Conservation (phyloP, 1,140 invertebrate genomes). For the Adelges cooleyi region DNA sequence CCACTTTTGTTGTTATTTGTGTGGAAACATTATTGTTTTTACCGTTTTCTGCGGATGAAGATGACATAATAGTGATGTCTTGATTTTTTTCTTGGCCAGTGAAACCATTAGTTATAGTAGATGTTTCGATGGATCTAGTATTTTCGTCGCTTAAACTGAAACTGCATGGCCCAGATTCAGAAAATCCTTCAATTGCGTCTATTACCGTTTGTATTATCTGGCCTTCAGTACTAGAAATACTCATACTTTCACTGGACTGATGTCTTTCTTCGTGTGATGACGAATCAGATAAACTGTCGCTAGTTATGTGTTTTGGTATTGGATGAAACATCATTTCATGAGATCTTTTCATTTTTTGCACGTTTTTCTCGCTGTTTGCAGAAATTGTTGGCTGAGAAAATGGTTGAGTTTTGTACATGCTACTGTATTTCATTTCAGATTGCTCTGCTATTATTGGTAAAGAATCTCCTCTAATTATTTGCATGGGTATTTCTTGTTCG, state of each 20-base stretch:
- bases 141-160: slow-evolving; percentile 35
- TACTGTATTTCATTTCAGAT: slow-evolving; percentile 13
- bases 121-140: slow-evolving; percentile 32
- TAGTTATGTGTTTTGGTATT: slow-evolving; percentile 42
- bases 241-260: slow-evolving; percentile 46
- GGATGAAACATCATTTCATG: slow-evolving; percentile 82
- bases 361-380: slow-evolving; percentile 12
- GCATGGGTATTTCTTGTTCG: slow-evolving; percentile 42
- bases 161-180: slow-evolving; percentile 39
- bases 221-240: slow-evolving; percentile 38
- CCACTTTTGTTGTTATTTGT: slow-evolving; percentile 35
- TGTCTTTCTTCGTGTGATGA: slow-evolving; percentile 40
- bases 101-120: slow-evolving; percentile 37
- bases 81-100: slow-evolving; percentile 36
- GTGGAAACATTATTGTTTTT: slow-evolving; percentile 34
- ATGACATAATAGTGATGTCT: slow-evolving; percentile 45
- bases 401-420: slow-evolving; percentile 23
- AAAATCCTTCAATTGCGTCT: slow-evolving; percentile 34
- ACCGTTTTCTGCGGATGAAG: slow-evolving; percentile 41
- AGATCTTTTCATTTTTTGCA: slow-evolving; percentile 63
- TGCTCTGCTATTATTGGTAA: slow-evolving; percentile 26
- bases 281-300: slow-evolving; percentile 32
- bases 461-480: slow-evolving; percentile 37
- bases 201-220: slow-evolving; percentile 18
- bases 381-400: slow-evolving; percentile 20